These are phyloP conservation scores for Pseudocheirus occidentalis DNA, from an alignment of 2,797 vertebrate genomes.

Conservation along the genomic window DNA sequence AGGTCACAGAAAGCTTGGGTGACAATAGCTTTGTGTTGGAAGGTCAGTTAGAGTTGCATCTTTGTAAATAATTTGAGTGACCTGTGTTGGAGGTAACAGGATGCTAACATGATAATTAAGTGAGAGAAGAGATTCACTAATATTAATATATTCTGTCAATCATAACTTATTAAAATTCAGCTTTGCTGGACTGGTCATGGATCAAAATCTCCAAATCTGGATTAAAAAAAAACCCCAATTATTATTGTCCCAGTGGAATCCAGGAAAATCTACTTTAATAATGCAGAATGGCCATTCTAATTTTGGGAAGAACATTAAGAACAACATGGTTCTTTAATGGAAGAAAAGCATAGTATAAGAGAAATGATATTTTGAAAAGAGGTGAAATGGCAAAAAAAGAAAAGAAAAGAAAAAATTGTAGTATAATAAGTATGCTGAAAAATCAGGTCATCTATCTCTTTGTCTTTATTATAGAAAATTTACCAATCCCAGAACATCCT, in stretches of 20 bases:
- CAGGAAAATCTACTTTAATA: neutral
- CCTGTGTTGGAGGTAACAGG: neutral
- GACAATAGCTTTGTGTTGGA: neutral
- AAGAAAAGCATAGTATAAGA: neutral
- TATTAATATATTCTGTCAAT: neutral
- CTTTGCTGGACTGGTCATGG: neutral
- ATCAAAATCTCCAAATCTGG: neutral
- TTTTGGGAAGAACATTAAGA: neutral
- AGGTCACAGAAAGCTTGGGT: neutral
- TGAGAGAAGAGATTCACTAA: neutral
- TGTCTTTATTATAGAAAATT: neutral
- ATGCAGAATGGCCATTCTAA: neutral
- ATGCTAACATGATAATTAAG: neutral
- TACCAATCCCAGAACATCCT: neutral
- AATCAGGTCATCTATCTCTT: neutral
- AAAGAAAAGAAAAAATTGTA: neutral
- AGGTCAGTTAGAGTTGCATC: neutral
- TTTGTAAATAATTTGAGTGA: neutral
- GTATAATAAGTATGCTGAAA: neutral
- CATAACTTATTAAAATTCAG: neutral
- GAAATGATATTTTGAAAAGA: neutral
- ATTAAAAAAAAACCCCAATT: neutral
- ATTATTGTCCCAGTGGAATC: neutral
- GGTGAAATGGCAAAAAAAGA: neutral
- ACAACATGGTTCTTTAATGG: neutral